Base-by-base conservation (phyloP, 92 coral and sea anemone genomes). In the Zoanthus sansibaricus region DNA sequence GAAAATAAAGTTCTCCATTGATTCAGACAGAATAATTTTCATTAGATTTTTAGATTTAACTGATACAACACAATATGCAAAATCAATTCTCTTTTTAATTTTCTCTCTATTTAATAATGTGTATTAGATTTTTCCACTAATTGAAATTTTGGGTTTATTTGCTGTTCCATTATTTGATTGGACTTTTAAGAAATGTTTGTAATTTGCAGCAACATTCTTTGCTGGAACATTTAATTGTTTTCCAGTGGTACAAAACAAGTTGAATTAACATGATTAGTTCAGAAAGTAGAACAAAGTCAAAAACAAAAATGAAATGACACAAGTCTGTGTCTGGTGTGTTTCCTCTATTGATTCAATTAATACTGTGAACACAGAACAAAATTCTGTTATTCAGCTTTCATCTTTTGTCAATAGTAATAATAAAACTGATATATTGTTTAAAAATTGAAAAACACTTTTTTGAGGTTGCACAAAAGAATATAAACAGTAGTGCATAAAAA, bases 61-160 rank as follows among this genome's bases (percentile, higher is more conserved):
- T 75, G 96, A 93, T 93, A 83, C 83, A 86, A 54, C 47, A 77
- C 94, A 83, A 76, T 92, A 90, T 86, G 91, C 91, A 88, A 94
- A 94, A 93, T 93, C 85, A 80, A 46, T 44, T 46, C 66, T 46
- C 66, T 54, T 80, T 66, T 90, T 94, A 93, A 93, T 93, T 95
- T 89, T 93, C 54, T 74, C 79, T 93, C 87, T 77, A 90, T 87
- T 83, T 82, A 78, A 64, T 79, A 75, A 83, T 87, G 86, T 89
- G 88, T 93, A 94, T 94, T 94, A 90, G 90, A 94, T 93, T 94
- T 91, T 89, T 56, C 71, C 86, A 73, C 89, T 95, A 95, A 95
- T 95, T 89, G 94, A 95, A 80, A 80, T 80, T 72, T 80, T 66
- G 66, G 61, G 20, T 80, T 64, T 80, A 80, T 80, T 80, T 80